These are phyloP conservation scores for Tetropium fuscum DNA, from an alignment of 2,888 invertebrate genomes.

Conservation along the genomic window DNA sequence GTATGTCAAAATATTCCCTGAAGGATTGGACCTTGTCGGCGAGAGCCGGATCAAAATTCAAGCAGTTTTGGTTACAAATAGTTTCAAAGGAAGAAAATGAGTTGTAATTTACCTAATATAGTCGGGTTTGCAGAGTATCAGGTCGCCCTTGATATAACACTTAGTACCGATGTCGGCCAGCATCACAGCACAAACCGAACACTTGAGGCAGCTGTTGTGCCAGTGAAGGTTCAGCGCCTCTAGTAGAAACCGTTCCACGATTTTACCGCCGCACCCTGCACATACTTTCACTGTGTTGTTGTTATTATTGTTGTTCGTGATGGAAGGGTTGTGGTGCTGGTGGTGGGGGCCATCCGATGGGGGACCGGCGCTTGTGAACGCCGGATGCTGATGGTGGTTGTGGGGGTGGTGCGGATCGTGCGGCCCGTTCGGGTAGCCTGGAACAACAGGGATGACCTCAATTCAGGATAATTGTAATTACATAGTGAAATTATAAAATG, in stretches of 20 bases:
- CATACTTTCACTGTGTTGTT: slow-evolving; percentile 80
- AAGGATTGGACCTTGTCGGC: too few relatives aligned
- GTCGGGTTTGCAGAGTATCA: slow-evolving; percentile 96
- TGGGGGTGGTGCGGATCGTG: slow-evolving; percentile 61
- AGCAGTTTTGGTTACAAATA: too few relatives aligned
- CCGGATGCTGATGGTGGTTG: slow-evolving; percentile 66
- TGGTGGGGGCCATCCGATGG: slow-evolving; percentile 64
- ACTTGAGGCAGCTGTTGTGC: slow-evolving; percentile 96
- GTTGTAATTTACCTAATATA: slow-evolving; percentile 85
- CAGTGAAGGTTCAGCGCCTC: slow-evolving; percentile 95
- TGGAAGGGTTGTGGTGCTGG: slow-evolving; percentile 71
- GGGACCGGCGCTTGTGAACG: slow-evolving; percentile 66
- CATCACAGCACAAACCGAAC: slow-evolving; percentile 89
- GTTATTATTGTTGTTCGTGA: slow-evolving; percentile 67
- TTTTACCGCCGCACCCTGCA: slow-evolving; percentile 93
- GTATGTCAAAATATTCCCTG: too few relatives aligned
- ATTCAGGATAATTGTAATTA: too few relatives aligned
- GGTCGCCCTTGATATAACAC: slow-evolving; percentile 92
- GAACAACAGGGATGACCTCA: slow-evolving; percentile 32
- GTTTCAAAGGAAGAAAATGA: too few relatives aligned
- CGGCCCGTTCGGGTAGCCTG: slow-evolving; percentile 63
- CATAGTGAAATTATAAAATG: too few relatives aligned
- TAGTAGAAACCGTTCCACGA: slow-evolving; percentile 90
- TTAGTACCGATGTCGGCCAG: slow-evolving; percentile 92
- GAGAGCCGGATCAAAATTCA: too few relatives aligned